phyloP scores from a whole-genome alignment of 2,113 vertebrate species.

The Odontophorus gujanensis region DNA sequence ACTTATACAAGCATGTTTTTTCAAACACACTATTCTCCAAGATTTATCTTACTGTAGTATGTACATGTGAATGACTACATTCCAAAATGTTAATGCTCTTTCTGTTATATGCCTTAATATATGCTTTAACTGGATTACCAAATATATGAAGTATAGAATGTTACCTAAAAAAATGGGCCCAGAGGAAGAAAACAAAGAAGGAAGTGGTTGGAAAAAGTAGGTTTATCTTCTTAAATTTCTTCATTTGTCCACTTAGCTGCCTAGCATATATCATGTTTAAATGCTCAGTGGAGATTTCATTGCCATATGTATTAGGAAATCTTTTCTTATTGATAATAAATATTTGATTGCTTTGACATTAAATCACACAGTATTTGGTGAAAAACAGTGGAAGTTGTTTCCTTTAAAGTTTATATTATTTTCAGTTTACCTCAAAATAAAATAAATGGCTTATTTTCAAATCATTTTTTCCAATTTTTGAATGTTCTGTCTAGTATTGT shows the following conservation, averaged over 20 bases:
- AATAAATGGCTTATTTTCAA: slow-evolving; percentile 39
- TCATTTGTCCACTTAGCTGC: slow-evolving; percentile 9
- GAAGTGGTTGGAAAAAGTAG: background rate
- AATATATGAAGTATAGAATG: background rate
- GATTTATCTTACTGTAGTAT: slow-evolving; percentile 8
- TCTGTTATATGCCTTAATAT: background rate
- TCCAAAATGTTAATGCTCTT: background rate
- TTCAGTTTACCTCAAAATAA: slow-evolving; percentile 27
- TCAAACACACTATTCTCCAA: background rate
- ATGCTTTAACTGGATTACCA: slow-evolving; percentile 7
- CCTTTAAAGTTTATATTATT: background rate
- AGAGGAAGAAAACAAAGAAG: background rate
- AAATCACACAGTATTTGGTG: slow-evolving; percentile 6
- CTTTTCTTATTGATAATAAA: slow-evolving; percentile 58
- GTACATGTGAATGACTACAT: background rate
- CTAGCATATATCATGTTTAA: background rate
- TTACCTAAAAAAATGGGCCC: background rate
- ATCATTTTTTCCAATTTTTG: background rate
- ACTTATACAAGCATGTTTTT: background rate
- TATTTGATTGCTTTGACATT: background rate
- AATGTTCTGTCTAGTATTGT: background rate
- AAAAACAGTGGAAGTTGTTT: slow-evolving; percentile 16
- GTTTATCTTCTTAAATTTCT: background rate
- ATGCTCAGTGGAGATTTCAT: background rate
- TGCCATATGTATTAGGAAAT: background rate